Evolutionary conservation across 2,797 vertebrate genomes (phyloP).

Genomic region (Simalia tracyae): DNA sequence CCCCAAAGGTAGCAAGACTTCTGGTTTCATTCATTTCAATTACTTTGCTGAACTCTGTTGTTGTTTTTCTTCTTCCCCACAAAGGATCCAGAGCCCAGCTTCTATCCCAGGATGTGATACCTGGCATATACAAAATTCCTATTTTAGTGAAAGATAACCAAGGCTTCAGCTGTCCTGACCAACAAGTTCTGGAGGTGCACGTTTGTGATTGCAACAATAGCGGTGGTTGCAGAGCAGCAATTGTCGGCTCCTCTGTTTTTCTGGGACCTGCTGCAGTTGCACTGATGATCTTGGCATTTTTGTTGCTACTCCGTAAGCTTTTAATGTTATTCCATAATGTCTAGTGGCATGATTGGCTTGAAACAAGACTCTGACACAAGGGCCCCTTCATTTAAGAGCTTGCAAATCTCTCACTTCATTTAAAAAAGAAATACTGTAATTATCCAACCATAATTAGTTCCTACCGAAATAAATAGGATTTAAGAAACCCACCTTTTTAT

Average conservation of each 20-base stretch:
- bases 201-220: slow-evolving; percentile 67
- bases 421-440: not conserved
- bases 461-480: not conserved
- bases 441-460: not conserved
- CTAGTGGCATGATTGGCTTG: not conserved
- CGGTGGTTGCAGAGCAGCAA: slow-evolving; percentile 27
- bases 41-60: not conserved
- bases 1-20: not conserved
- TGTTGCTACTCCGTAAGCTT: slow-evolving; percentile 77
- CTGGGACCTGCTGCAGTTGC: slow-evolving; percentile 71
- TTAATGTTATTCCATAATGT: slow-evolving; percentile 7
- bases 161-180: slow-evolving; percentile 68
- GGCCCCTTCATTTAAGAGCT: not conserved
- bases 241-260: not conserved
- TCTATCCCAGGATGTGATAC: slow-evolving; percentile 50
- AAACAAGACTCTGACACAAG: not conserved
- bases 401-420: not conserved
- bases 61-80: not conserved
- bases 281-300: slow-evolving; percentile 72
- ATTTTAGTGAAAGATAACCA: slow-evolving; percentile 71
- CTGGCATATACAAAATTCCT: slow-evolving; percentile 61
- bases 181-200: slow-evolving; percentile 62
- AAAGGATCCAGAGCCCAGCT: slow-evolving; percentile 71
- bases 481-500: not conserved
- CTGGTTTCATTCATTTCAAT: not conserved